Base-by-base conservation (phyloP, 1,140 invertebrate species). In the Drosophila baimaii region DNA sequence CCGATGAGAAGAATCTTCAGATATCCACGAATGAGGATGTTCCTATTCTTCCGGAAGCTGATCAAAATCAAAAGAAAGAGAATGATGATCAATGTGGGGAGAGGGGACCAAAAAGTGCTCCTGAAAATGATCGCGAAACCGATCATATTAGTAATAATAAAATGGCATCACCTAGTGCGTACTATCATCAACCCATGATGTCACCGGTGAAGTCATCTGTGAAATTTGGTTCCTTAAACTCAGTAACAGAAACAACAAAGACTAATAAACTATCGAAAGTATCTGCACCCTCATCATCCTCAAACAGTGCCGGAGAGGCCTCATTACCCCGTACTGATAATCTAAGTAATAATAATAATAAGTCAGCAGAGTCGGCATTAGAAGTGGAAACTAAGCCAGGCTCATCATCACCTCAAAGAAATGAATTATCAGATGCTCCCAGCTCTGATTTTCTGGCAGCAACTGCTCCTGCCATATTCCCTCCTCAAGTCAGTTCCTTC, bases 221-320 rank as follows among this genome's bases (percentile, higher is more conserved):
- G 37, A 90, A 84, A 79, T 64, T 70, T 85, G 66, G 84, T 89
- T 89, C 85, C 85, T 89, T 90, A 84, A 84, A 90, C 56, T 72
- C 85, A 76, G 70, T 47, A 89, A 89, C 78, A 81, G 54, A 56
- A 89, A 89, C 75, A 78, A 51, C 71, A 66, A 90, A 89, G 85
- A 90, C 84, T 89, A 89, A 88, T 88, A 77, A 77, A 35, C 63
- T 78, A 68, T 56, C 47, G 19, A 88, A 88, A 29, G 58, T 63
- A 65, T 58, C 71, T 37, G 44, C 39, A 51, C 49, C 70, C 41
- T 35, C 65, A 71, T 35, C 66, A 15, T 47, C 46, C 37, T 54
- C 63, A 46, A 92, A 57, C 49, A 46, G 35, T 62, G 61, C 64
- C 19, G 46, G 44, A 52, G 56, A 69, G 19, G 52, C 55, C 70